A percentile compares a stretch with the other conserved stretches of the same genome.
phyloP scores from a whole-genome alignment of 2,797 vertebrate species.

The Etheostoma perlongum region DNA sequence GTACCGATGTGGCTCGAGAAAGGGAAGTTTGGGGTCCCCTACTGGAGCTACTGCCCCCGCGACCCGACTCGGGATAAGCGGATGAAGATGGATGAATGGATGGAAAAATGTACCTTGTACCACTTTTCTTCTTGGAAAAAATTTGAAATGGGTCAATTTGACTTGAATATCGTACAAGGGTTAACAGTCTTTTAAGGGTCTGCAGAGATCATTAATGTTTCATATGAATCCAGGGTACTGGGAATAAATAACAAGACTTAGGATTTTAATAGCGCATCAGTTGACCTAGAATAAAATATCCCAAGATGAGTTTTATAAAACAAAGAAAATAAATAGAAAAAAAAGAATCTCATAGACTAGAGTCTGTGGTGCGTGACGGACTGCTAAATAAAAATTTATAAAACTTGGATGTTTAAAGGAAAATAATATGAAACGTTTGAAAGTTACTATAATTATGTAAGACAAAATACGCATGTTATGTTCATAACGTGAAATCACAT shows the following conservation, averaged over 20 bases:
- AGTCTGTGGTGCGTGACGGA: not conserved
- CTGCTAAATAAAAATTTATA: not conserved
- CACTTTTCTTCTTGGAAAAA: no score
- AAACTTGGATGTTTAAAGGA: not conserved
- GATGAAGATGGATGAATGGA: no score
- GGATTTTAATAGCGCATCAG: constrained; percentile 44
- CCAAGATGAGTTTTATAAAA: constrained; percentile 33
- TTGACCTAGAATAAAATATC: constrained; percentile 47
- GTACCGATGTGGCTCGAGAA: no score
- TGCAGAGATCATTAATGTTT: constrained; percentile 69
- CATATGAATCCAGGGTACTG: constrained; percentile 52
- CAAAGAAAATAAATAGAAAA: constrained; percentile 7
- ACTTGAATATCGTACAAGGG: no score
- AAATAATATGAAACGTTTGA: not conserved
- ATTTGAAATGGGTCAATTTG: no score
- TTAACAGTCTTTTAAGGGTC: no score
- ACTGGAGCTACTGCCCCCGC: no score
- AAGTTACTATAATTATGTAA: not conserved
- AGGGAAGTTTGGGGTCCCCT: no score
- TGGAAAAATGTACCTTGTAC: no score
- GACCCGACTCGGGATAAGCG: no score
- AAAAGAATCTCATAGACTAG: not conserved
- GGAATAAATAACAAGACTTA: constrained; percentile 58
- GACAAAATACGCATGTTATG: not conserved
- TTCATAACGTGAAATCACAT: not conserved